Percentiles rank a stretch among this genome's conserved stretches.
These are phyloP conservation scores for Pelecanoides urinatrix DNA, from an alignment of 2,113 vertebrate genomes.

Conservation along the genomic window DNA sequence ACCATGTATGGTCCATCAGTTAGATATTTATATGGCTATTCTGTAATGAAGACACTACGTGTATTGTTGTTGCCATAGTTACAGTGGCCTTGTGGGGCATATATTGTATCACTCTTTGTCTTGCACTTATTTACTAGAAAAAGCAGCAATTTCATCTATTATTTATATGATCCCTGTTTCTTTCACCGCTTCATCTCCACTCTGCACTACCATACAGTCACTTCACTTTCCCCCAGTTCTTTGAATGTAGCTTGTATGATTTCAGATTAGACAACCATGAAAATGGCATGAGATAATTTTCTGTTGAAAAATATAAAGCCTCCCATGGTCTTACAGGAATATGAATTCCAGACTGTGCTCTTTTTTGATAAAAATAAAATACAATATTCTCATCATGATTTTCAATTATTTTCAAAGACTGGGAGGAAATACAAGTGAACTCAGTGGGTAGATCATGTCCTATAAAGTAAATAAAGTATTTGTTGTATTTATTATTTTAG, in stretches of 20 bases:
- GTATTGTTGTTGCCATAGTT: slow-evolving; percentile 63
- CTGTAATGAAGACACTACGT: neutral
- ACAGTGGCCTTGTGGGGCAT: slow-evolving; percentile 41
- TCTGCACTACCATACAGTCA: neutral
- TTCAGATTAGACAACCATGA: neutral
- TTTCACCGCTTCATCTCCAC: neutral
- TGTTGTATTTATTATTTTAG: neutral
- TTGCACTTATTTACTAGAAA: slow-evolving; percentile 49
- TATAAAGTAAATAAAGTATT: neutral
- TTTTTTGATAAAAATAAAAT: neutral
- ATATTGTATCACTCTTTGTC: slow-evolving; percentile 34
- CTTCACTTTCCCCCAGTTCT: neutral
- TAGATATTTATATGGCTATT: neutral
- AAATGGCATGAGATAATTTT: neutral
- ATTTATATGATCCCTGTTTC: slow-evolving; percentile 40
- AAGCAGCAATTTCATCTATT: slow-evolving; percentile 54
- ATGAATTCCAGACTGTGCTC: neutral
- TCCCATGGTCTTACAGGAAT: neutral
- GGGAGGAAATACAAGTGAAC: neutral
- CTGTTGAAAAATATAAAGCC: neutral
- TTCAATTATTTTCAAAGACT: neutral
- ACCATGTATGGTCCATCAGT: neutral
- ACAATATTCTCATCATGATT: neutral
- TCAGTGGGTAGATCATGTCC: neutral
- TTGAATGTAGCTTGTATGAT: neutral